Percentiles rank a stretch among this genome's conserved stretches.
phyloP scores from a whole-genome alignment of 2,113 vertebrate species.

The Castor canadensis region DNA sequence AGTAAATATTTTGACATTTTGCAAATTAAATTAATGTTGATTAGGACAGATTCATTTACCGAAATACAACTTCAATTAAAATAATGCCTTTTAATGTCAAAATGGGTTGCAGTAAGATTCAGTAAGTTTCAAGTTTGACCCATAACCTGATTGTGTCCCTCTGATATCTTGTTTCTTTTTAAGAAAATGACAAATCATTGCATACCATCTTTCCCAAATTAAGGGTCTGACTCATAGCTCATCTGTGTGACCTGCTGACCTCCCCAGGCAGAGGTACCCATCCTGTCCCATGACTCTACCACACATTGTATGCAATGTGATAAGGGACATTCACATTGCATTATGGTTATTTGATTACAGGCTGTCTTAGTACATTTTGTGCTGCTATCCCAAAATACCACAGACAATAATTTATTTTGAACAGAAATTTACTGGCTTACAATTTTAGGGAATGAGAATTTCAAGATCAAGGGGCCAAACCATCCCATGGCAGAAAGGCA shows the following conservation, averaged over 20 bases:
- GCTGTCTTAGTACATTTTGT: not conserved
- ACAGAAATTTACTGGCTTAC: not conserved
- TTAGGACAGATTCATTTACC: constrained; percentile 5
- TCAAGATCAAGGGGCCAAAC: not conserved
- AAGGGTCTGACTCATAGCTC: not conserved
- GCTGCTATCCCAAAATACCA: not conserved
- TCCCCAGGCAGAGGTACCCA: not conserved
- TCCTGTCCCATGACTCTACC: not conserved
- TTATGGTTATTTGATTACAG: not conserved
- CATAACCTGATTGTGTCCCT: not conserved
- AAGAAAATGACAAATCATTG: not conserved
- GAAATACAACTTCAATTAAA: not conserved
- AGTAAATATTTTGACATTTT: constrained; percentile 41
- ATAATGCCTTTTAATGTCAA: not conserved
- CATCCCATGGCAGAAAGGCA: not conserved
- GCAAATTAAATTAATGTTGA: not conserved
- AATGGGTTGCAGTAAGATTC: not conserved
- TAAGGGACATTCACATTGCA: not conserved
- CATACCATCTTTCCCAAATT: not conserved
- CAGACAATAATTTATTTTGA: not conserved
- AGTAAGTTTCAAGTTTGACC: not conserved
- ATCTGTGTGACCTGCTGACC: not conserved
- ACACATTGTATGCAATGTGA: not conserved
- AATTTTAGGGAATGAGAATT: not conserved
- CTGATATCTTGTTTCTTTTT: not conserved